Base-by-base conservation (phyloP, 2,797 vertebrate species). In the Decapterus maruadsi region DNA sequence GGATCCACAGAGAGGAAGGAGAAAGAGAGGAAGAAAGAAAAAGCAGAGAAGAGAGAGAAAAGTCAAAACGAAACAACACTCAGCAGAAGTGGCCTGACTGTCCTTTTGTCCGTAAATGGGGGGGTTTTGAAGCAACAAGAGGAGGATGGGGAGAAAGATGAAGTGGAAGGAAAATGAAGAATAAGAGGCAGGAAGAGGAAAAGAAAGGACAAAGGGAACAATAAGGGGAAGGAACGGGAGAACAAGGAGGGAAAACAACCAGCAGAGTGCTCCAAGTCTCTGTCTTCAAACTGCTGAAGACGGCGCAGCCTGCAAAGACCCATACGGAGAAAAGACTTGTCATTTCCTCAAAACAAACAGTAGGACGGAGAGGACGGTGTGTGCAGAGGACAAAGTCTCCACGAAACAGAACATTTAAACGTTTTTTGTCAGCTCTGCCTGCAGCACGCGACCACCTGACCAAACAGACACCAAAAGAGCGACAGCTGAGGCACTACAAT, bases 131-230 rank as follows among this genome's bases (percentile, higher is more conserved):
- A 61, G 22, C 31, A 36, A 45, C 26, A 36, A 26, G 26, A 26
- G 12, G 54, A 59, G 57, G 40, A 73, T 45, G 43, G 77, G 46
- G 48, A 71, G 36, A 2, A 4, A 75, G 54, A 36, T 53, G 29
- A 61, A 20, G 70, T 20, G 36, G 43, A 72, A 59, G 45, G 36
- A 62, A 75, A n/a, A 75, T 63, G 40, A 75, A 77, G 58, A 80
- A 63, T 20, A 68, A 60, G 51, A 74, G 77, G 34, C 72, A 75
- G 59, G 75, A 84, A 75, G 51, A 64, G 72, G 51, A 62, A 84
- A 74, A 80, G 58, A 82, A 45, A 72, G 20, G 65, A 81, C 38
- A 65, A 70, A 66, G 20, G 31, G 67, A 84, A 85, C 78, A 85
- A 85, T 79, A 11, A 60, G n/a, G 38, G 42, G 71, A 83, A 87